Base-by-base conservation (phyloP, 2,113 vertebrate genomes). In the Aspidoscelis tigris region DNA sequence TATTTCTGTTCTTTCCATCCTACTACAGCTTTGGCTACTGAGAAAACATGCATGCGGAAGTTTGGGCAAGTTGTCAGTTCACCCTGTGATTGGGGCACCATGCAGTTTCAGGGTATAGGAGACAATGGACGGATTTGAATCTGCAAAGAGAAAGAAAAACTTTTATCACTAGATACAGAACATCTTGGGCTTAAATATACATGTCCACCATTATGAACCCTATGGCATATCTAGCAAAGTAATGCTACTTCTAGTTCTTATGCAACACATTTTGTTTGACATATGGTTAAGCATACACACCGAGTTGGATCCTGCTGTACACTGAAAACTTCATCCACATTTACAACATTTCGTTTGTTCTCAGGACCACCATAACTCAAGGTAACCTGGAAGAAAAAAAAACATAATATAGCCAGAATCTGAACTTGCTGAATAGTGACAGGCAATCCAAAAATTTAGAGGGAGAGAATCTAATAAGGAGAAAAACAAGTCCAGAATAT, bases 41-140 rank as follows among this genome's bases (percentile, higher is more conserved):
- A 73, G 1, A 43, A 33, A 70, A 78, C 26, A 85, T 47, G 81
- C 69, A 71, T 78, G 53, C 73, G 78, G 86, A n/a, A 0, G 4
- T 44, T 61, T 53, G 55, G 55, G 77, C 44, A 81, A 61, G 80
- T 76, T 68, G 71, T 91, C 91, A 73, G 0, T 91, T 87, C 85
- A 66, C 83, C 85, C 88, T 94, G 88, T 89, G 89, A 86, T 87
- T 73, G 33, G 97, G 97, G 91, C 99, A 99, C 98, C 98, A 99
- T 47, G 94, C 90, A 1, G 98, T 98, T n/a, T 97, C 95, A 18
- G 98, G 97, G 86, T 99, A 99, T 88, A 99, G 97, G 4, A 97
- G 97, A 91, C 98, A 99, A 88, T 99, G 99, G 78, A 99, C 89
- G 1, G 98, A 98, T 93, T 97, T 97, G 92, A 99, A 99, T 92